phyloP scores from a whole-genome alignment of 2,888 invertebrate genomes.

The Timema cristinae region DNA sequence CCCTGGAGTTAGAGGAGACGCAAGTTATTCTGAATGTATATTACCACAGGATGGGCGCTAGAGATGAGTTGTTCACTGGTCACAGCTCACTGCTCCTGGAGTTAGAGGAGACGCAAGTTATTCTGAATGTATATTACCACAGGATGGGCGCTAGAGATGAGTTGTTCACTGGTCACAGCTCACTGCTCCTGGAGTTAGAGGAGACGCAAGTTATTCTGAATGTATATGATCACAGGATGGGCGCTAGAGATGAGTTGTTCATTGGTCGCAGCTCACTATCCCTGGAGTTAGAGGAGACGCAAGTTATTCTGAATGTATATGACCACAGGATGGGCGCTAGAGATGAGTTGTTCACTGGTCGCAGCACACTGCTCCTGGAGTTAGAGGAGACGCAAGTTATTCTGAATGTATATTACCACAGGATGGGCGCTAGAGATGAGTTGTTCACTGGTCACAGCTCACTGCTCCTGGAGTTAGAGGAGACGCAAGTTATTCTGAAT shows the following conservation, averaged over 20 bases:
- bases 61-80: constrained; percentile 42
- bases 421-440: constrained; percentile 45
- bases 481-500: constrained; percentile 43
- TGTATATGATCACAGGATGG: too few species aligned
- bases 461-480: constrained; percentile 45
- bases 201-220: constrained; percentile 43
- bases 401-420: too few species aligned
- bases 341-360: constrained; percentile 42
- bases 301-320: constrained; percentile 42
- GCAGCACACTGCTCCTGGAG: constrained; percentile 46
- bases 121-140: too few species aligned
- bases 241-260: constrained; percentile 43
- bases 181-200: constrained; percentile 45
- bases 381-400: constrained; percentile 43
- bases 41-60: constrained; percentile 47
- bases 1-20: constrained; percentile 45
- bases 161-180: constrained; percentile 41
- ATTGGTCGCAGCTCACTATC: constrained; percentile 44
- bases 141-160: constrained; percentile 46
- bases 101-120: constrained; percentile 43
- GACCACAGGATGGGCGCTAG: constrained; percentile 46
- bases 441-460: constrained; percentile 42
- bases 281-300: constrained; percentile 44
- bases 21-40: constrained; percentile 42
- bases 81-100: constrained; percentile 46